Evolutionary conservation across 2,797 vertebrate species (phyloP).

Genomic region (Acanthurus leucopareius): DNA sequence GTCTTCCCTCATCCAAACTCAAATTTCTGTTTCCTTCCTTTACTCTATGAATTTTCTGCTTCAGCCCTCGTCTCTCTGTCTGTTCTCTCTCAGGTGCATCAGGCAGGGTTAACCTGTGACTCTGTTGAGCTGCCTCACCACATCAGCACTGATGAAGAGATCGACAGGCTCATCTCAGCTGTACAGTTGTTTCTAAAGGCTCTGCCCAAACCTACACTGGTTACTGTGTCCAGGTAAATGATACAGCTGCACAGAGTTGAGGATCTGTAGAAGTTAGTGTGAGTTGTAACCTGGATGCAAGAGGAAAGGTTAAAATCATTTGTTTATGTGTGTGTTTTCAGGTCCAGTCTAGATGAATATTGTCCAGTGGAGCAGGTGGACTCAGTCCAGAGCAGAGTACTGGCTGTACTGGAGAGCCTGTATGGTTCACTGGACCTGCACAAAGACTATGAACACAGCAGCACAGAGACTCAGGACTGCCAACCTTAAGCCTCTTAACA

Average conservation of each 20-base stretch:
- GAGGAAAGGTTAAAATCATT: neutral
- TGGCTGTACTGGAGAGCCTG: conserved; percentile 81
- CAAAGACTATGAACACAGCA: conserved; percentile 67
- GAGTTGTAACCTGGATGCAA: neutral
- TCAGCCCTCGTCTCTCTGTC: neutral
- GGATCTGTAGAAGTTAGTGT: neutral
- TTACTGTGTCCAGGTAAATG: conserved; percentile 92
- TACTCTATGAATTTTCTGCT: neutral
- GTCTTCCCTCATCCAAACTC: neutral
- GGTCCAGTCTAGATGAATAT: conserved; percentile 97
- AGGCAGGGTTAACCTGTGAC: conserved; percentile 96
- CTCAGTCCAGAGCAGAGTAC: conserved; percentile 89
- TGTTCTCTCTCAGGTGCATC: conserved; percentile 89
- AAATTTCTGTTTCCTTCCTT: too few relatives aligned
- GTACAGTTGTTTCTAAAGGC: conserved; percentile 83
- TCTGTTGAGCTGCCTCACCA: conserved; percentile 95
- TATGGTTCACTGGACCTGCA: conserved; percentile 87
- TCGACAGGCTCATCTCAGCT: conserved; percentile 86
- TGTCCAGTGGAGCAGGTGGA: conserved; percentile 94
- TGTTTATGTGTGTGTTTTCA: conserved; percentile 70
- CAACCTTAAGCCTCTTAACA: conserved; percentile 55
- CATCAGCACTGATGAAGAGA: conserved; percentile 92
- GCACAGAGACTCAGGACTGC: conserved; percentile 23
- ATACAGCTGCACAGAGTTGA: neutral
- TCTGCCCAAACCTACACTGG: conserved; percentile 91